Evolutionary conservation across 2,113 vertebrate genomes (phyloP), one percentile per base, ranked within the genome.

Genomic region (Psittacara wagleri): DNA sequence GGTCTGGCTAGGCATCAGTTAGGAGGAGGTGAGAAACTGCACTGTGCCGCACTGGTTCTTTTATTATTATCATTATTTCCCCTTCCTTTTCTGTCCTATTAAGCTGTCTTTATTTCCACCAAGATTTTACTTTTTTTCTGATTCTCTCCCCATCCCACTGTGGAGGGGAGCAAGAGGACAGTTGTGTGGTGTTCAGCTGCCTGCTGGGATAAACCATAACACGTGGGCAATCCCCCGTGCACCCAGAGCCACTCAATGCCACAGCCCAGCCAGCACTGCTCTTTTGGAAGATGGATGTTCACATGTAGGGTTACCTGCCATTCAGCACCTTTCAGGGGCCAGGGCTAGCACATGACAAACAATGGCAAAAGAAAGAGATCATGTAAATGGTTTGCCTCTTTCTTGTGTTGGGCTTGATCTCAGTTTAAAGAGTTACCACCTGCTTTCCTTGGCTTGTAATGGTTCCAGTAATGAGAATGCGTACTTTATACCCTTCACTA

Each of bases 41-140:
- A 35, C 10, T 0, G 0, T 55, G 55, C 25, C 22, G 35, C n/a
- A 35, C 24, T 7, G 54, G 62, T 57, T 19, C 14, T 18, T 35
- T 67, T 44, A 44, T n/a, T 23, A 29, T 52, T 52, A 31, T 59
- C 24, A 33, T 51, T 41, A 17, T 37, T 62, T 57, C 13, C 25
- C 11, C 31, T 37, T 84, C 17, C 35, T 64, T 57, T 70, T 55
- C 41, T 70, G 11, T 49, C 43, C 49, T 49, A 5, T 78, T 31
- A 37, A 72, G 27, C 43, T 72, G 18, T 51, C 48, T 9, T 16
- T 11, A 29, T 27, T 35, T 78, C 31, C 27, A 4, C 25, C 11
- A 20, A 2, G 43, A 4, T 16, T 55, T 18, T 31, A 31, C 20
- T 35, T 83, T 70, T 35, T 12, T 31, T 49, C 55, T 13, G 15